Evolutionary conservation across 2,113 vertebrate species (phyloP).

Genomic region (Pterocles orientalis): DNA sequence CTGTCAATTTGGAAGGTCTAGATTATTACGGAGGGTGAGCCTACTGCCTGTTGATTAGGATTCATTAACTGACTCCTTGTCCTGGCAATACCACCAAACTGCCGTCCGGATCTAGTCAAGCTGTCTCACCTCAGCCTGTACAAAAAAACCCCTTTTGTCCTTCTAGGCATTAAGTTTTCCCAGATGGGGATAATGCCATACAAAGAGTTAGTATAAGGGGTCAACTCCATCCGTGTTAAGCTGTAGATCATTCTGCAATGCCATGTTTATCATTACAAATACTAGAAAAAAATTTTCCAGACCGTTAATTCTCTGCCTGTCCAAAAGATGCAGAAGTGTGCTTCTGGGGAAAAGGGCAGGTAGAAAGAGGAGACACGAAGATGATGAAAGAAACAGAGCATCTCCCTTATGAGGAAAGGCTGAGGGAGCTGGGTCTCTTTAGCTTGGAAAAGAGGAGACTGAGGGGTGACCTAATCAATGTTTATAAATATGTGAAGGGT

Average conservation of each 20-base stretch:
- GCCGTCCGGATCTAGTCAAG: background rate
- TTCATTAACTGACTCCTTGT: background rate
- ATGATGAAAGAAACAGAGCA: no score
- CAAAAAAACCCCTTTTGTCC: accelerated
- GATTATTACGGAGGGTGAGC: background rate
- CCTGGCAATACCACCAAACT: background rate
- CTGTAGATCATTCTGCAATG: background rate
- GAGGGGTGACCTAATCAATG: no score
- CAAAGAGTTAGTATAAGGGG: background rate
- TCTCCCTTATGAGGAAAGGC: no score
- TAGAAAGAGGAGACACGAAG: background rate
- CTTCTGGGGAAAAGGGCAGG: background rate
- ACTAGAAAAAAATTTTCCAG: background rate
- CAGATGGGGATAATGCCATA: background rate
- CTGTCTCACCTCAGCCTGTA: background rate
- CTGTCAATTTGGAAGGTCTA: background rate
- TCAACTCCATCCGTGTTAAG: background rate
- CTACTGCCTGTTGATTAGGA: background rate
- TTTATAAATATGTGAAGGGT: no score
- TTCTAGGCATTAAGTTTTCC: background rate
- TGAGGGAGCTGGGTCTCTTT: no score
- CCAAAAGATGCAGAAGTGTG: background rate
- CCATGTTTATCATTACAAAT: background rate
- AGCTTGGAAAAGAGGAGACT: no score
- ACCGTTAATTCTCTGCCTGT: background rate